Conservation (phyloP, 2,888 invertebrate genomes). For the Perizoma affinitatum region DNA sequence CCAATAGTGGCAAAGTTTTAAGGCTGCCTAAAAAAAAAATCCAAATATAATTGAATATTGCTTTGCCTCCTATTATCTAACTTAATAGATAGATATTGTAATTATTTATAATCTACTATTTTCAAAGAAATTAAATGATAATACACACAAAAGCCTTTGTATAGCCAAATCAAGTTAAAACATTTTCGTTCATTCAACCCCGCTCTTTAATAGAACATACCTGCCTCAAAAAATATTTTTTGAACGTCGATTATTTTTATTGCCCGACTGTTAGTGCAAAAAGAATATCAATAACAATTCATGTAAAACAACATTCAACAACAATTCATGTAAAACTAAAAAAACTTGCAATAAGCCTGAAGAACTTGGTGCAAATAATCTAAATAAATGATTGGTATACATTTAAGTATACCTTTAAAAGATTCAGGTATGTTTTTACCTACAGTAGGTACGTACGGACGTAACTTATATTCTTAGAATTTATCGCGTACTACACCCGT, state of each 20-base stretch:
- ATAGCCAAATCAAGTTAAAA: slow-evolving; percentile 15
- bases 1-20: too few species aligned
- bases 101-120: too few species aligned
- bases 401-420: too few species aligned
- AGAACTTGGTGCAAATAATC: slow-evolving; percentile 6
- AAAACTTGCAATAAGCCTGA: slow-evolving; percentile 9
- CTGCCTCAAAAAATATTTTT: slow-evolving; percentile 11
- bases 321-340: slow-evolving; percentile 1
- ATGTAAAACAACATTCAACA: too few species aligned
- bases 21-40: too few species aligned
- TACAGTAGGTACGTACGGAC: neutral
- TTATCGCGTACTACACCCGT: slow-evolving; percentile 5
- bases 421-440: slow-evolving; percentile 4
- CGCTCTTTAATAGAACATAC: slow-evolving; percentile 15
- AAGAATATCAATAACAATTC: slow-evolving; percentile 18
- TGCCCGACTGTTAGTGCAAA: slow-evolving; percentile 7
- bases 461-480: slow-evolving; percentile 7
- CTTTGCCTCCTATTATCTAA: neutral
- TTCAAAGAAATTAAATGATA: too few species aligned
- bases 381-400: slow-evolving; percentile 10
- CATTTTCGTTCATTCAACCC: slow-evolving; percentile 15
- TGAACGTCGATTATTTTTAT: slow-evolving; percentile 11
- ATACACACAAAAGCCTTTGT: too few species aligned
- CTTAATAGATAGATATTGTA: slow-evolving; percentile 2
- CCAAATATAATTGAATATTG: too few species aligned